A percentile compares a stretch with the other conserved stretches of the same genome.
Evolutionary conservation across 2,888 invertebrate species (phyloP).

Genomic region (Hirtodrosophila confusa): DNA sequence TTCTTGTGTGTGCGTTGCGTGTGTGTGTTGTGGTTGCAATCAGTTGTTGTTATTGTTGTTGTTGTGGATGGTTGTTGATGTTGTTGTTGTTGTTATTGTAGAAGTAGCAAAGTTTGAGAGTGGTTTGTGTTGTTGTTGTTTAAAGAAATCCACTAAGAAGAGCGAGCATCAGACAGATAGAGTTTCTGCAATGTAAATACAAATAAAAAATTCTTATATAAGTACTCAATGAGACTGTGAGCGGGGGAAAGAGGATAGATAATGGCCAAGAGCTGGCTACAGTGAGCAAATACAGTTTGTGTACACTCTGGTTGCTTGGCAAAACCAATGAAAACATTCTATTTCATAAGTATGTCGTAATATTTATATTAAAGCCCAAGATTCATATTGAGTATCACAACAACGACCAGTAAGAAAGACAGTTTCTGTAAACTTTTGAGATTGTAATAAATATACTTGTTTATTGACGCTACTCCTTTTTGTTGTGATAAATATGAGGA

Average conservation of each 20-base stretch:
- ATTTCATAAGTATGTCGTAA: too few relatives aligned
- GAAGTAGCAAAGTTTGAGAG: constrained; percentile 54
- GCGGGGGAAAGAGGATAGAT: neutral
- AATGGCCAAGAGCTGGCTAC: neutral
- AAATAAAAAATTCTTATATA: constrained; percentile 37
- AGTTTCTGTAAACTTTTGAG: too few relatives aligned
- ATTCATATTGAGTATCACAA: too few relatives aligned
- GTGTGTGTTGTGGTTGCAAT: constrained; percentile 19
- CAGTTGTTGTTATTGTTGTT: constrained; percentile 22
- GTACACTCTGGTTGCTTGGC: too few relatives aligned
- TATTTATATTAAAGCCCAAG: too few relatives aligned
- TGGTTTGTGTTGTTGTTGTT: constrained; percentile 51
- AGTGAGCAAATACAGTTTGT: too few relatives aligned
- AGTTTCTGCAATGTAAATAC: constrained; percentile 64
- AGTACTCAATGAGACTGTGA: constrained; percentile 2
- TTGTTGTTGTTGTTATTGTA: constrained; percentile 43
- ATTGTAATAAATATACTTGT: too few relatives aligned
- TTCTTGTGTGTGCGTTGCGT: constrained; percentile 21
- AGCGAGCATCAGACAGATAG: constrained; percentile 69
- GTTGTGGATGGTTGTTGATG: constrained; percentile 18
- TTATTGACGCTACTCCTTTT: too few relatives aligned
- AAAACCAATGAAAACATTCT: too few relatives aligned
- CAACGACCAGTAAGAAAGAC: too few relatives aligned
- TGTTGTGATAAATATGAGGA: too few relatives aligned
- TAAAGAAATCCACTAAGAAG: constrained; percentile 70